Conservation (phyloP, 2,113 vertebrate genomes). For the Engystomops pustulosus region DNA sequence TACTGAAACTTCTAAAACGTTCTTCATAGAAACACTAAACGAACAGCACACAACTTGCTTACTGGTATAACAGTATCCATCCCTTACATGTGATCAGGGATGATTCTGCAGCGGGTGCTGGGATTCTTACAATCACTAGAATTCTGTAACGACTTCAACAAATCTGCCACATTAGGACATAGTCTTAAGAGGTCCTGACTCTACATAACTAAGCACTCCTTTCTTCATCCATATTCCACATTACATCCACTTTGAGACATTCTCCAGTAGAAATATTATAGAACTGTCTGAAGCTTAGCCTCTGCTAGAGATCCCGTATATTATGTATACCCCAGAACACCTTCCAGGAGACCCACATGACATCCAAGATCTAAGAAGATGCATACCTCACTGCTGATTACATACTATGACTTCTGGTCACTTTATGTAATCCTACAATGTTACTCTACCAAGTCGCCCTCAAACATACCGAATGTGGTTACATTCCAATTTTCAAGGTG, state of each 20-base stretch:
- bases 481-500: too few relatives aligned
- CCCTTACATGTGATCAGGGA: neutral
- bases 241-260: neutral
- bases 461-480: too few relatives aligned
- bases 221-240: neutral
- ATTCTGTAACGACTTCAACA: neutral
- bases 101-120: neutral
- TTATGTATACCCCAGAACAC: neutral
- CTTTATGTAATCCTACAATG: too few relatives aligned
- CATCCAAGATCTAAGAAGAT: neutral
- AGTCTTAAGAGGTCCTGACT: neutral
- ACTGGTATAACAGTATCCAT: too few relatives aligned
- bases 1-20: too few relatives aligned
- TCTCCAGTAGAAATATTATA: neutral
- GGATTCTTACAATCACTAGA: neutral
- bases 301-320: neutral
- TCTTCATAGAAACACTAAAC: too few relatives aligned
- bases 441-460: too few relatives aligned
- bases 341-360: neutral
- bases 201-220: too few relatives aligned
- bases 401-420: too few relatives aligned
- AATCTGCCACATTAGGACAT: neutral
- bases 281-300: too few relatives aligned
- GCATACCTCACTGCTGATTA: neutral
- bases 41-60: too few relatives aligned